Conservation (phyloP, 2,113 vertebrate genomes). For the Indicator maculatus region DNA sequence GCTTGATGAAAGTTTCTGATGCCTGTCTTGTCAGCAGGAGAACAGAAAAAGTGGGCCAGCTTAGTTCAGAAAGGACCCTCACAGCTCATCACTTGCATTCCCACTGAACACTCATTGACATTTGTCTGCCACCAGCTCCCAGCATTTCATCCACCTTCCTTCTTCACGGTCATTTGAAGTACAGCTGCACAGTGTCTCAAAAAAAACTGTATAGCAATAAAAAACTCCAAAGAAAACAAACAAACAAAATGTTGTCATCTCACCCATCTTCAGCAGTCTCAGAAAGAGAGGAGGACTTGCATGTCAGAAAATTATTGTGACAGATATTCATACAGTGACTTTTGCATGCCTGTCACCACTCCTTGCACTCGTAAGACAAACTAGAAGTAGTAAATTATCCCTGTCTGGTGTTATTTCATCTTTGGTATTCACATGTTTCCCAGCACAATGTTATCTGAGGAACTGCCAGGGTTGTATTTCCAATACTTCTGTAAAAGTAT, state of each 20-base stretch:
- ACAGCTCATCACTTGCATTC: neutral
- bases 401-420: neutral
- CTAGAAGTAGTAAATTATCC: neutral
- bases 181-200: neutral
- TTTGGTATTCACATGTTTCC: neutral
- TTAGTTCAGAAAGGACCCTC: constrained; percentile 16
- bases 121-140: constrained; percentile 1
- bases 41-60: constrained; percentile 17
- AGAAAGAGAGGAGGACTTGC: neutral
- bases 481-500: neutral
- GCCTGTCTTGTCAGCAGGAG: constrained; percentile 43
- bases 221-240: neutral
- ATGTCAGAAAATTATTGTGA: neutral
- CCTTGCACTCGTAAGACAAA: neutral
- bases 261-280: neutral
- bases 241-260: neutral
- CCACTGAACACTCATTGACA: neutral
- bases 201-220: neutral
- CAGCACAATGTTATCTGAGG: neutral
- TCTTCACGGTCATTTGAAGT: neutral
- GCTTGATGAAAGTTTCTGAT: constrained; percentile 47
- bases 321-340: neutral
- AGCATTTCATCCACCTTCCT: neutral
- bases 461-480: neutral
- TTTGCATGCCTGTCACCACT: neutral